Conservation (phyloP, 2,113 vertebrate species). For the Stomatorhinus ivindoensis region DNA sequence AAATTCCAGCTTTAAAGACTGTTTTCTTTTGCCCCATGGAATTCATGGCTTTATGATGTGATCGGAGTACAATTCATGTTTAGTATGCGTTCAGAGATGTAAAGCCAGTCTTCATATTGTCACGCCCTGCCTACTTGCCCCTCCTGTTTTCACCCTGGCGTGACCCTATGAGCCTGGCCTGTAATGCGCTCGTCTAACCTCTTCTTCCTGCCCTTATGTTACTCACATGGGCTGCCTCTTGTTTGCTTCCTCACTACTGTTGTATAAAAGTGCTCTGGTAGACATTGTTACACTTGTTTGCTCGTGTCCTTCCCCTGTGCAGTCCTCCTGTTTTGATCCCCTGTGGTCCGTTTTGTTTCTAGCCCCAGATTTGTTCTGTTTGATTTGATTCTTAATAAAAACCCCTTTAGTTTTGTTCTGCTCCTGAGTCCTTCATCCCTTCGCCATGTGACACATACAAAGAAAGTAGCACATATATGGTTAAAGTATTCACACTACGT, state of each 20-base stretch:
- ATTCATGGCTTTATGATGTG: background rate
- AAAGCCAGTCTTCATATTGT: background rate
- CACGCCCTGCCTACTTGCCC: background rate
- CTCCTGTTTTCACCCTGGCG: too few relatives aligned
- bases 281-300: background rate
- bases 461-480: background rate
- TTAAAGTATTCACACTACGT: background rate
- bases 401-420: background rate
- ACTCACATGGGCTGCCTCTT: background rate
- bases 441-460: background rate
- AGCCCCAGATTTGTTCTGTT: background rate
- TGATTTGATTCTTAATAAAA: background rate
- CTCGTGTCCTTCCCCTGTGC: background rate
- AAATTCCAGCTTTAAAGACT: background rate
- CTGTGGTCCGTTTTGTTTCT: background rate
- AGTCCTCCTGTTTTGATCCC: background rate
- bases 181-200: background rate
- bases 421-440: background rate
- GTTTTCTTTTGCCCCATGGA: background rate
- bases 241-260: background rate
- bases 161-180: too few relatives aligned
- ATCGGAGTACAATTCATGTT: background rate
- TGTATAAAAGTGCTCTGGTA: background rate
- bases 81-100: background rate
- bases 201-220: background rate